Conservation (phyloP, 2,888 invertebrate genomes). For the Zeuzera pyrina region DNA sequence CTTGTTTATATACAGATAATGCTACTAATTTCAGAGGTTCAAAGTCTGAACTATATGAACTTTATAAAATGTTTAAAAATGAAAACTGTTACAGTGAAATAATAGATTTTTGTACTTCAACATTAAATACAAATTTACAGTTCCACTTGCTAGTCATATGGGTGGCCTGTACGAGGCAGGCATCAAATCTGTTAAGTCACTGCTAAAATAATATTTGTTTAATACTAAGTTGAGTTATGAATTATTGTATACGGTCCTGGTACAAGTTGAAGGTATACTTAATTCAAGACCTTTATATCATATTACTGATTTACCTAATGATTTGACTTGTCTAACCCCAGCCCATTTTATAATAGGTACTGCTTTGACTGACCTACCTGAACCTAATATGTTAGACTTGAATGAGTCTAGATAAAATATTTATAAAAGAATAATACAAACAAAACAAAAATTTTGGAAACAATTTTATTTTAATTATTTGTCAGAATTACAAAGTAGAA, state of each 20-base stretch:
- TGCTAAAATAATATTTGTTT: constrained; percentile 2
- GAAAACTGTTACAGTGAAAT: constrained; percentile 1
- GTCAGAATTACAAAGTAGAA: constrained; percentile 5
- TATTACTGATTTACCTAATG: constrained; percentile 2
- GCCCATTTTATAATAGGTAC: constrained; percentile 1
- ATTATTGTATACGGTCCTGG: constrained; percentile 1
- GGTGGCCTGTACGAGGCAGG: constrained; percentile 7
- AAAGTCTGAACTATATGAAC: background rate
- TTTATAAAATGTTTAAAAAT: constrained; percentile 4
- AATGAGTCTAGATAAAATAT: constrained; percentile 1
- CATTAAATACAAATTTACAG: constrained; percentile 1
- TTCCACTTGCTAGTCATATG: constrained; percentile 7
- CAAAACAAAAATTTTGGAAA: constrained; percentile 8
- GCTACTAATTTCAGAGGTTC: constrained; percentile 9
- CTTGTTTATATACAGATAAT: constrained; percentile 8
- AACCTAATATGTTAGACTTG: constrained; percentile 3
- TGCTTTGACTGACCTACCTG: background rate
- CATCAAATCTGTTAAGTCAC: constrained; percentile 3
- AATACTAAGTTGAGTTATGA: constrained; percentile 4
- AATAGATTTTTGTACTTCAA: background rate
- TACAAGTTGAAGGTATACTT: constrained; percentile 5
- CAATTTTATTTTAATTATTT: constrained; percentile 6
- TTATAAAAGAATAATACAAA: constrained; percentile 4
- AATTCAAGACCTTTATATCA: constrained; percentile 4
- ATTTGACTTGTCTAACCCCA: constrained; percentile 2